Conservation (phyloP, 2,888 invertebrate genomes). For the Nematopogon swammerdamellus region DNA sequence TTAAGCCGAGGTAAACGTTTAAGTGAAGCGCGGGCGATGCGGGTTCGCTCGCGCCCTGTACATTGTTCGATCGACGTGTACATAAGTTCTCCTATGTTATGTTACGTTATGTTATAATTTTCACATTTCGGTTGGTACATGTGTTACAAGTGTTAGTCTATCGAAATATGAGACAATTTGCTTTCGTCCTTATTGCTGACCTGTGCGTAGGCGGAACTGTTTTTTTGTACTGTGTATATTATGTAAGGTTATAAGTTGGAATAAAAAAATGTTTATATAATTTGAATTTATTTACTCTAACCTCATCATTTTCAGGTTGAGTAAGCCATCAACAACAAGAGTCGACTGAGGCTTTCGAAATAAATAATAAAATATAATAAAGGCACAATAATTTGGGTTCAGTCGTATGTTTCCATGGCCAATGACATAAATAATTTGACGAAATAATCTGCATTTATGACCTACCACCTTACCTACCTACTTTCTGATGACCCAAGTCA, state of each 20-base stretch:
- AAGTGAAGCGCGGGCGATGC: constrained; percentile 51
- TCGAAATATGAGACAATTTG: constrained; percentile 47
- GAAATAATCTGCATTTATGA: too few species aligned
- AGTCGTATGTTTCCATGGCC: too few species aligned
- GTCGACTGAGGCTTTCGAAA: too few species aligned
- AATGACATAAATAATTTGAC: too few species aligned
- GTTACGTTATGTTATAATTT: constrained; percentile 37
- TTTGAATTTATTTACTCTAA: constrained; percentile 21
- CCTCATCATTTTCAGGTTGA: neutral
- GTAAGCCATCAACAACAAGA: too few species aligned
- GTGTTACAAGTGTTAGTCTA: constrained; percentile 41
- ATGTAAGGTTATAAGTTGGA: constrained; percentile 74
- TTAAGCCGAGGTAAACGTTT: constrained; percentile 48
- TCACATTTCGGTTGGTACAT: constrained; percentile 46
- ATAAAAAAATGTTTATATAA: constrained; percentile 56
- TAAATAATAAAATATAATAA: too few species aligned
- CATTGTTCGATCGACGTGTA: constrained; percentile 49
- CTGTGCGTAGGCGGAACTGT: constrained; percentile 50
- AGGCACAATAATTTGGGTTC: too few species aligned
- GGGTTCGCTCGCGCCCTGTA: constrained; percentile 56
- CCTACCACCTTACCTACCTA: too few species aligned
- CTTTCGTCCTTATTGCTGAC: constrained; percentile 51
- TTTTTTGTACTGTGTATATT: constrained; percentile 82
- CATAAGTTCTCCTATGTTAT: constrained; percentile 53
- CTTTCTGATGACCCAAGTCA: too few species aligned